Evolutionary conservation across 1,140 invertebrate species (phyloP).

Genomic region (Drosophila saltans): DNA sequence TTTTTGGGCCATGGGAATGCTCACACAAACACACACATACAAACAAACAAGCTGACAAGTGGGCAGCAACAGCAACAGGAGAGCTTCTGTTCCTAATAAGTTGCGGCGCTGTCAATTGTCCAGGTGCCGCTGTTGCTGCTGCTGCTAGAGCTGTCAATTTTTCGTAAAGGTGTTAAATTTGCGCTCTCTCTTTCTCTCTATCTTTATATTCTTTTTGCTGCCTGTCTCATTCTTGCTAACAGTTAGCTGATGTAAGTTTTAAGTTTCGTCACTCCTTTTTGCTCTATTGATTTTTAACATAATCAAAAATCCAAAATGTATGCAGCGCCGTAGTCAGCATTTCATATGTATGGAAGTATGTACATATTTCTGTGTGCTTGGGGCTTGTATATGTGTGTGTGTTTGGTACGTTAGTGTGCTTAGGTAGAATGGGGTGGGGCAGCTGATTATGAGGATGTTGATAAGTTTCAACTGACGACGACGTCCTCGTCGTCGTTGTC

Average conservation of each 20-base stretch:
- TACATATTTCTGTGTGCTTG: slow-evolving; percentile 32
- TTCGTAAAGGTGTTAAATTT: slow-evolving; percentile 56
- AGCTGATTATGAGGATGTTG: slow-evolving; percentile 80
- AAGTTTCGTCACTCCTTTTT: slow-evolving; percentile 77
- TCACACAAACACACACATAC: slow-evolving; percentile 43
- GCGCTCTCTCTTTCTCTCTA: slow-evolving; percentile 21
- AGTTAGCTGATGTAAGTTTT: slow-evolving; percentile 24
- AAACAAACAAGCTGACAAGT: slow-evolving; percentile 21
- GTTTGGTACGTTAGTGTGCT: slow-evolving; percentile 16
- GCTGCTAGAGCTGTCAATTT: slow-evolving; percentile 51
- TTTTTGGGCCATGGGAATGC: slow-evolving; percentile 51
- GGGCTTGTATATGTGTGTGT: slow-evolving; percentile 47
- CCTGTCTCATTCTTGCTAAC: slow-evolving; percentile 2
- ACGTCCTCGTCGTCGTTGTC: slow-evolving; percentile 30
- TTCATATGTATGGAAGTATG: slow-evolving; percentile 60
- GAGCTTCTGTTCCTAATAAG: slow-evolving; percentile 60
- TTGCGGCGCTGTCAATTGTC: slow-evolving; percentile 45
- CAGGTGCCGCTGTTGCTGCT: slow-evolving; percentile 33
- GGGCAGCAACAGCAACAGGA: slow-evolving; percentile 63
- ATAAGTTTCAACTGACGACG: slow-evolving; percentile 71
- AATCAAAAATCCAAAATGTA: slow-evolving; percentile 78
- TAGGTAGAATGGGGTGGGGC: slow-evolving; percentile 33
- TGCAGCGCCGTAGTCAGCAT: slow-evolving; percentile 55
- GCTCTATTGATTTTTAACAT: slow-evolving; percentile 83
- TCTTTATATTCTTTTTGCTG: slow-evolving; percentile 1